These are phyloP conservation scores for Ctenoplectra terminalis DNA, from an alignment of 1,140 invertebrate species.

Conservation along the genomic window DNA sequence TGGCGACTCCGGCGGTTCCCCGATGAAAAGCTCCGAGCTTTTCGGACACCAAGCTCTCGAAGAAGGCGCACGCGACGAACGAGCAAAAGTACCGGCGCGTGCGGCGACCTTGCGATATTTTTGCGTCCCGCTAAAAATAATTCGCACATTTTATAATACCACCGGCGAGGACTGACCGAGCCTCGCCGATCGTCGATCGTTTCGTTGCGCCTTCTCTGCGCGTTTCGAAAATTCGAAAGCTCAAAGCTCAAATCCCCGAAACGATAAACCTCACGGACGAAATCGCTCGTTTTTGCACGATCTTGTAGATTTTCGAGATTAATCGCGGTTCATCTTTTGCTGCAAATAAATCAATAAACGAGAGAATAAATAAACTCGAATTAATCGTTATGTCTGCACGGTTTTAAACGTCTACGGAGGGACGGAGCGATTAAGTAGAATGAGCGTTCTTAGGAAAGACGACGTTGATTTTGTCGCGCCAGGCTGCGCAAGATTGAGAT, in stretches of 20 bases:
- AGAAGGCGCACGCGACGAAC: constrained; percentile 41
- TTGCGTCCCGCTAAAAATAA: constrained; percentile 81
- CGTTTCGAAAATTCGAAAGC: constrained; percentile 28
- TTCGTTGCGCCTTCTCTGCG: constrained; percentile 27
- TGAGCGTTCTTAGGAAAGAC: too few relatives aligned
- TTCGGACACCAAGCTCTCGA: constrained; percentile 10
- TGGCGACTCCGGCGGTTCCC: constrained; percentile 53
- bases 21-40: constrained; percentile 20
- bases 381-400: not conserved
- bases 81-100: constrained; percentile 64
- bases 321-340: not conserved
- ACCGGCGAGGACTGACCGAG: constrained; percentile 60
- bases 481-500: not conserved
- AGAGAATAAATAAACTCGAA: not conserved
- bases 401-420: not conserved
- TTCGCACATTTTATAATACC: constrained; percentile 81
- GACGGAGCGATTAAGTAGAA: too few relatives aligned
- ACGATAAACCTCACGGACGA: not conserved
- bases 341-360: constrained; percentile 14
- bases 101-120: constrained; percentile 82
- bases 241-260: too few relatives aligned
- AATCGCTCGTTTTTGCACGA: not conserved
- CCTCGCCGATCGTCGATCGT: constrained; percentile 59
- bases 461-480: not conserved
- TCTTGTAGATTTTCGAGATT: not conserved